Base-by-base conservation (phyloP, 64 coral and sea anemone genomes). In the Stichodactyla mertensii region DNA sequence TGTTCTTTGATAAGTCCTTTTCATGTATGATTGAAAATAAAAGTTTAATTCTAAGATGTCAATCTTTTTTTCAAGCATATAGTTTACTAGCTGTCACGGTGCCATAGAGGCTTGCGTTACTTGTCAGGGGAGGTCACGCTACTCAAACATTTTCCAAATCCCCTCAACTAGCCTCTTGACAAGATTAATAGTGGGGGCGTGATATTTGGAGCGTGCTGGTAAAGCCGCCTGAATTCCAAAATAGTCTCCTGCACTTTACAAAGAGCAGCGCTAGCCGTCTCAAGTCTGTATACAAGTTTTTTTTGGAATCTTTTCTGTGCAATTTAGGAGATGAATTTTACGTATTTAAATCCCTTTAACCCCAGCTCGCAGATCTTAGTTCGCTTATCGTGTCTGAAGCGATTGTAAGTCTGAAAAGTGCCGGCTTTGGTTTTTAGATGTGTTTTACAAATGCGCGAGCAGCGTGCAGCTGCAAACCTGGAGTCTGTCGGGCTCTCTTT, bases 171-270 rank as follows among this genome's bases (percentile, higher is more conserved):
- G 69, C 69, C 69, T 31, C 69, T 74, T 74, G 69, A 74, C 69
- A 74, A 74, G 69, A 74, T 74, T 74, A 74, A 31, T 74, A 26
- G 69, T 74, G 69, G 69, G 11, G 69, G 69, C 69, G 69, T 74
- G 69, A 74, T 13, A 10, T 9, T 58, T 27, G 69, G 69, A 74
- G 69, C 69, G 69, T 74, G 69, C 69, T 74, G 12, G 62, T 74
- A 74, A 74, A 23, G 5, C 22, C 69, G 69, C 23, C 69, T 74
- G 23, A 23, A 74, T 74, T 74, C 24, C 22, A 74, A 74, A 74
- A 74, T 36, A 74, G 23, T 45, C 36, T 45, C 24, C 7, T 26
- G 1, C 0, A n/a, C 4, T 27, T 74, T 74, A 74, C 24, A 74
- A 31, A 74, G 69, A 74, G 27, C 69, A 74, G 69, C 8, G 69